phyloP scores from a whole-genome alignment of 2,888 invertebrate species.

The Leptothorax acervorum region DNA sequence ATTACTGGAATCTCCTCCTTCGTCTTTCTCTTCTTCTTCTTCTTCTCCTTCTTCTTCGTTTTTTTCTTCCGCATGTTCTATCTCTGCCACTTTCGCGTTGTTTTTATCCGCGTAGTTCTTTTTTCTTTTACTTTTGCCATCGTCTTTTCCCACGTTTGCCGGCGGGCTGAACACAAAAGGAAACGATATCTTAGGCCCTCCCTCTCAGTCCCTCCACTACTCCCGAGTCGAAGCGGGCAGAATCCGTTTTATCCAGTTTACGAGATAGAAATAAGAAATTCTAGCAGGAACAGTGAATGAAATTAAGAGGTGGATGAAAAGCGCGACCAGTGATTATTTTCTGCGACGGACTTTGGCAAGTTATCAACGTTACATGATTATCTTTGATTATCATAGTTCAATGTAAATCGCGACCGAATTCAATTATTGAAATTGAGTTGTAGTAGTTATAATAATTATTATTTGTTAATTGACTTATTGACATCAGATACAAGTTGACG shows the following conservation, averaged over 20 bases:
- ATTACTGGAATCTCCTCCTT: constrained; percentile 54
- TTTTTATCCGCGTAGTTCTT: constrained; percentile 33
- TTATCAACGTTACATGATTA: background rate
- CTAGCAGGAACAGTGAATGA: constrained; percentile 21
- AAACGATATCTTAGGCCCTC: constrained; percentile 57
- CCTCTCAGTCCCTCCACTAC: background rate
- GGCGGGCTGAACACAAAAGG: constrained; percentile 44
- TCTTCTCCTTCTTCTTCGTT: background rate
- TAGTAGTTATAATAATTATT: background rate
- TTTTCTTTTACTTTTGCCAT: constrained; percentile 21
- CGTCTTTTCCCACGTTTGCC: constrained; percentile 40
- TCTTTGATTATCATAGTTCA: background rate
- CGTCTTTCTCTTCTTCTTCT: constrained; percentile 13
- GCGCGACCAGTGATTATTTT: constrained; percentile 35
- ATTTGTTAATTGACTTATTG: background rate
- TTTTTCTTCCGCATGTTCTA: constrained; percentile 42
- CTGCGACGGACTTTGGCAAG: background rate
- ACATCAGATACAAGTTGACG: background rate
- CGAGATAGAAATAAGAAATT: constrained; percentile 35
- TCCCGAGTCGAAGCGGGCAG: constrained; percentile 29
- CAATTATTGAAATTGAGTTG: background rate
- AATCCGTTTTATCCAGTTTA: constrained; percentile 57
- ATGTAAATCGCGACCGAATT: background rate
- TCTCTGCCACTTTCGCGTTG: constrained; percentile 37
- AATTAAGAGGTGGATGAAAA: constrained; percentile 58